Evolutionary conservation across 1,140 invertebrate species (phyloP).

Genomic region (Drosophila yakuba): DNA sequence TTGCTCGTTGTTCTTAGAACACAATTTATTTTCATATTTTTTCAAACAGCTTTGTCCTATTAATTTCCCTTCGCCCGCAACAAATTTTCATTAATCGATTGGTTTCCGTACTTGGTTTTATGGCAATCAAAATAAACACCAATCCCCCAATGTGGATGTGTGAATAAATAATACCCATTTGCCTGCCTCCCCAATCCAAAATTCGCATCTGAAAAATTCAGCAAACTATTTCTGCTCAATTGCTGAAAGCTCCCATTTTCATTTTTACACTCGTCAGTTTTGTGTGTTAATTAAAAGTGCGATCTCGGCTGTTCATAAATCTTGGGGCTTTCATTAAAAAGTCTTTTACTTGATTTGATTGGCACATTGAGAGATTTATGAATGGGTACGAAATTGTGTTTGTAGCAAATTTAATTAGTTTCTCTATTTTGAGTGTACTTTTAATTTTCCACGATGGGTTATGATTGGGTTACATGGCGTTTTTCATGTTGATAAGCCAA

Average conservation of each 20-base stretch:
- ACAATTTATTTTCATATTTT: background rate
- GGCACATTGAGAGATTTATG: constrained; percentile 69
- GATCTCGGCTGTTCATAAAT: constrained; percentile 48
- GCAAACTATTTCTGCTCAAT: constrained; percentile 42
- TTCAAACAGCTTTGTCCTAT: constrained; percentile 4
- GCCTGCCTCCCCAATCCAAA: background rate
- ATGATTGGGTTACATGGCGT: constrained; percentile 20
- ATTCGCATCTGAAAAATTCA: constrained; percentile 20
- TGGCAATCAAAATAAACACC: constrained; percentile 51
- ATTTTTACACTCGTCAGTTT: constrained; percentile 14
- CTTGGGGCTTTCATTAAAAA: constrained; percentile 59
- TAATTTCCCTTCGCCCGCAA: constrained; percentile 29
- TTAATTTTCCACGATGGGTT: constrained; percentile 11
- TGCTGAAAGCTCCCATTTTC: constrained; percentile 34
- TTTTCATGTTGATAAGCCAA: constrained; percentile 17
- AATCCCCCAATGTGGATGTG: constrained; percentile 40
- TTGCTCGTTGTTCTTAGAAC: too few relatives aligned
- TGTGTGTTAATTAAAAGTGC: constrained; percentile 52
- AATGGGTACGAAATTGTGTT: constrained; percentile 43
- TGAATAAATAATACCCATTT: constrained; percentile 38
- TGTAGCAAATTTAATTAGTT: constrained; percentile 60
- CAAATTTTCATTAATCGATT: constrained; percentile 40
- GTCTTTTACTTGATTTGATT: constrained; percentile 53
- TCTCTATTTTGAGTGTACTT: constrained; percentile 30
- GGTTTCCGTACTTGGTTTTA: constrained; percentile 14